Conservation (phyloP, 1,140 invertebrate genomes). For the Lanistes nyassanus region DNA sequence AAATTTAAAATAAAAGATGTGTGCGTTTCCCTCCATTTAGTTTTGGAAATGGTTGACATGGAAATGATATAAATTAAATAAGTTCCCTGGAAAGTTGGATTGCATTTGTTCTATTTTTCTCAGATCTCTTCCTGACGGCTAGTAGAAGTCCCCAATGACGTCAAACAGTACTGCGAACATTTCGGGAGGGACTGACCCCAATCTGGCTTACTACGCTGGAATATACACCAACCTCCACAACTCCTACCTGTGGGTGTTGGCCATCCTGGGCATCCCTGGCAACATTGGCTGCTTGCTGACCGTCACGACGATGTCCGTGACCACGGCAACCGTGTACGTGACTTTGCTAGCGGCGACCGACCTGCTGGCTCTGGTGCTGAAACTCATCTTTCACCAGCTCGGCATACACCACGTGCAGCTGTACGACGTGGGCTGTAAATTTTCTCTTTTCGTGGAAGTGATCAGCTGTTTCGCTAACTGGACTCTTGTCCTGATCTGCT, state of each 20-base stretch:
- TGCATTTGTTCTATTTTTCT: too few relatives aligned
- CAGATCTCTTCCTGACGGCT: too few relatives aligned
- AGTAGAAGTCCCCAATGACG: too few relatives aligned
- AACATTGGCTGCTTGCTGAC: constrained; percentile 46
- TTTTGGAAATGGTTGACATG: too few relatives aligned
- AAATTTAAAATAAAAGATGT: too few relatives aligned
- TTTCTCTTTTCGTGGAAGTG: neutral
- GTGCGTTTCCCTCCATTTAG: too few relatives aligned
- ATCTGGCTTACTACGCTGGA: too few relatives aligned
- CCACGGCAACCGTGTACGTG: constrained; percentile 50
- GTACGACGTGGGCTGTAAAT: neutral
- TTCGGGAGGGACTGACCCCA: too few relatives aligned
- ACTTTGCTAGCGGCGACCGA: constrained; percentile 43
- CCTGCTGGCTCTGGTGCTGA: constrained; percentile 35
- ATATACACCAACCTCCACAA: constrained; percentile 14
- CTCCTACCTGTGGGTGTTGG: constrained; percentile 47
- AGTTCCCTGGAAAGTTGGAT: too few relatives aligned
- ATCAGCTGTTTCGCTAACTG: constrained; percentile 42
- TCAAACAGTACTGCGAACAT: too few relatives aligned
- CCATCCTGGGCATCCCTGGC: constrained; percentile 47
- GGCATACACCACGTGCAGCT: neutral
- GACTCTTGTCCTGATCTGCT: constrained; percentile 50
- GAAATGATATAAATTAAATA: too few relatives aligned
- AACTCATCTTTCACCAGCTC: constrained; percentile 43
- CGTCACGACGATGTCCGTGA: constrained; percentile 42